Base-by-base conservation (phyloP, 2,113 vertebrate genomes). In the Oncorhynchus nerka region DNA sequence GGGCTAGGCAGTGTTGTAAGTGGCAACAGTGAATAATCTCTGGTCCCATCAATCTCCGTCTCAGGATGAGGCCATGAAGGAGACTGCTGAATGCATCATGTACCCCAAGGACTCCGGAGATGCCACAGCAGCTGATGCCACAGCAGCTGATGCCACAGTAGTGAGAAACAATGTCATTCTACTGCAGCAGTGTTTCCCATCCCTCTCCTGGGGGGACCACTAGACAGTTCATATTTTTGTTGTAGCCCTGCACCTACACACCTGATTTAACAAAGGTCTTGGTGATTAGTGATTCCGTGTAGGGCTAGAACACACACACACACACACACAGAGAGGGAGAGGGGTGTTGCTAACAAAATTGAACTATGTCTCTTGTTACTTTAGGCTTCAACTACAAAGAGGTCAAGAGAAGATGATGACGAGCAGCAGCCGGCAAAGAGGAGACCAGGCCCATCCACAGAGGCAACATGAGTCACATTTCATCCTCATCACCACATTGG, bases 21-120 rank as follows among this genome's bases (percentile, higher is more conserved):
- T 22, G 20, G 51, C 64, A 8, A 12, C 4, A 5, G 32, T 22
- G 55, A 20, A 11, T 76, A 26, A 22, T 45, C 13, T 22, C 49
- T 84, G 24, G 15, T 9, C 61, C 20, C 70, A 48, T 12, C 22
- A 6, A 55, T 55, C 15, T 13, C 49, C 16, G 16, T 15, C 30
- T 22, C 72, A 92, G 93, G 92, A 93, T 45, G 65, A 55, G 0
- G 24, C 1, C 65, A 93, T 90, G 88, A 32, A 79, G 71, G 28
- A 28, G 11, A 84, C 55, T 1, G 92, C 90, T 19, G 78, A 84
- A 1, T 73, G 65, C 0, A 84, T 93, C 15, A 93, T 93, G 92
- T 78, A 82, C 73, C 86, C 84, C 20, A 45, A 45, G 8, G 24
- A 12, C n/a, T 22, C n/a, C 2, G 24, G 61, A n/a, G 22, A 26